Evolutionary conservation across 2,888 invertebrate species (phyloP).

Genomic region (Volucella inflata): DNA sequence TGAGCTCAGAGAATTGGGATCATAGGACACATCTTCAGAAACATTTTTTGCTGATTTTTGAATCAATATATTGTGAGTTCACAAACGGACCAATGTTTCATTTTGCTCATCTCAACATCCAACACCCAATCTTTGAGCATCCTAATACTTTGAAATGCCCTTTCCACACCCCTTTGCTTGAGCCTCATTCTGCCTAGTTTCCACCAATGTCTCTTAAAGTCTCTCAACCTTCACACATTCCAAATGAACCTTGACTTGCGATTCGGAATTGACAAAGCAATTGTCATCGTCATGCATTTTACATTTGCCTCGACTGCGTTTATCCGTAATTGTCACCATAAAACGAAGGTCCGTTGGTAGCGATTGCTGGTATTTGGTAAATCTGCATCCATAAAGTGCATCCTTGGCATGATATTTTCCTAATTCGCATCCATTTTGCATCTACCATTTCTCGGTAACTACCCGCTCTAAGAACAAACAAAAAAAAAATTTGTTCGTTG

Average conservation of each 20-base stretch:
- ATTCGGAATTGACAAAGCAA: slow-evolving; percentile 24
- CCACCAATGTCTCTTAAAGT: too few species aligned
- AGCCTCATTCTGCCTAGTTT: too few species aligned
- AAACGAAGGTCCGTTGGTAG: slow-evolving; percentile 24
- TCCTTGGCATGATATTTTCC: slow-evolving; percentile 63
- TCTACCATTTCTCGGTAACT: too few species aligned
- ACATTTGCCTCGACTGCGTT: slow-evolving; percentile 28
- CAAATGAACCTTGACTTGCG: slow-evolving; percentile 34
- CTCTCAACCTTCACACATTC: not conserved
- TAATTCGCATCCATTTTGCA: slow-evolving; percentile 51
- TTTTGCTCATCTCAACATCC: too few species aligned
- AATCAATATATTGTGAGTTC: too few species aligned
- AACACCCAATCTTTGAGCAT: too few species aligned
- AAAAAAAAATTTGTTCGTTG: not conserved
- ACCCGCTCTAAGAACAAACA: not conserved
- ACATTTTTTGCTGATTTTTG: too few species aligned
- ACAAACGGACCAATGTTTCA: too few species aligned
- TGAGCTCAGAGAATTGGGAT: too few species aligned
- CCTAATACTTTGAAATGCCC: too few species aligned
- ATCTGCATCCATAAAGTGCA: slow-evolving; percentile 71
- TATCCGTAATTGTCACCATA: slow-evolving; percentile 67
- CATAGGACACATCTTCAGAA: too few species aligned
- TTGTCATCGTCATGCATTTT: slow-evolving; percentile 51
- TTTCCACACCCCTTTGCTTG: too few species aligned
- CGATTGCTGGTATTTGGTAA: slow-evolving; percentile 12